Conservation (phyloP, 2,113 vertebrate species). For the Cyprinus carpio region DNA sequence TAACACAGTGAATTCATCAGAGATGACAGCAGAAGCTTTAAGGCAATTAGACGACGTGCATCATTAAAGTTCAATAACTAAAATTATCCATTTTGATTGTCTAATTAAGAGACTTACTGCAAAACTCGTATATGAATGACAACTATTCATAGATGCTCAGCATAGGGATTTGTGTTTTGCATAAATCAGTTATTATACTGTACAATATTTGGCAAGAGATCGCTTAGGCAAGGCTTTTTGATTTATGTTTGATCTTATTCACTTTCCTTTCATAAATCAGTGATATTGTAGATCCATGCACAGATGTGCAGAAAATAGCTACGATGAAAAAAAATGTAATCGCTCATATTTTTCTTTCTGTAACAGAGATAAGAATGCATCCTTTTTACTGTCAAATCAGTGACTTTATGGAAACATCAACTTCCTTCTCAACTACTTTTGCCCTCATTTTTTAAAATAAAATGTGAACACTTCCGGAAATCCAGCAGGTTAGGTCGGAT, state of each 20-base stretch:
- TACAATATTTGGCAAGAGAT: constrained; percentile 13
- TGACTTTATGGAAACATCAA: constrained; percentile 45
- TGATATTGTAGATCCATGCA: constrained; percentile 4
- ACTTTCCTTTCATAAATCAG: background rate
- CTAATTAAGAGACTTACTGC: background rate
- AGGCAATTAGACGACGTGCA: constrained; percentile 37
- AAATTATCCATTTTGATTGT: constrained; percentile 23
- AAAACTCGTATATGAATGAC: constrained; percentile 1
- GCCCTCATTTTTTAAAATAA: constrained; percentile 19
- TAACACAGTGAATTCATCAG: constrained; percentile 47
- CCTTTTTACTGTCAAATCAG: constrained; percentile 18
- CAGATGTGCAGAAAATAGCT: background rate
- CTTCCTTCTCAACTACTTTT: background rate
- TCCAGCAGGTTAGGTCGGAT: constrained; percentile 55
- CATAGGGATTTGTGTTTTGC: constrained; percentile 6
- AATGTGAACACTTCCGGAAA: constrained; percentile 57
- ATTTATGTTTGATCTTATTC: background rate
- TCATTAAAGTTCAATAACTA: constrained; percentile 14
- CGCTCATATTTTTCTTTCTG: background rate
- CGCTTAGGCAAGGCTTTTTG: background rate
- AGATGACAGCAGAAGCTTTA: constrained; percentile 47
- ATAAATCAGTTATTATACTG: constrained; percentile 21
- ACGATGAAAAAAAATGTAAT: background rate
- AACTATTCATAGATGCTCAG: background rate
- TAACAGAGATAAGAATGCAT: background rate